Evolutionary conservation across 2,888 invertebrate genomes (phyloP).

Genomic region (Carterocephalus palaemon): DNA sequence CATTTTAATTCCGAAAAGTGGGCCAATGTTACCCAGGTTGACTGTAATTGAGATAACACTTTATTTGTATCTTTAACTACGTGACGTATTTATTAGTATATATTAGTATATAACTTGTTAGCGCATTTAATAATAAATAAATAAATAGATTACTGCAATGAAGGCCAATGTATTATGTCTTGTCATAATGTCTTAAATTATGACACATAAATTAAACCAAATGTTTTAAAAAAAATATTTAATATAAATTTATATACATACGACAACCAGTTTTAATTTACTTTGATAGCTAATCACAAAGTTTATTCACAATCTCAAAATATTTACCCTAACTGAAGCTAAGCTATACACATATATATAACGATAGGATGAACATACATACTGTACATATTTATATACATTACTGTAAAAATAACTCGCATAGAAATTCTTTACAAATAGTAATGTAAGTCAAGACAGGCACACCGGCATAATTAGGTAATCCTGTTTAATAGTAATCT

Average conservation of each 20-base stretch:
- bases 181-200: too few species aligned
- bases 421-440: conserved; percentile 37
- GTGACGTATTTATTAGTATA: too few species aligned
- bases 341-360: conserved; percentile 27
- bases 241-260: conserved; percentile 74
- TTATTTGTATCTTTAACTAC: too few species aligned
- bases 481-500: neutral
- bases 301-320: conserved; percentile 47
- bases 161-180: too few species aligned
- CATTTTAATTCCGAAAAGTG: too few species aligned
- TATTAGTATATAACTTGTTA: too few species aligned
- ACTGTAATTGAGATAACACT: too few species aligned
- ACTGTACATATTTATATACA: conserved; percentile 4
- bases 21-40: too few species aligned
- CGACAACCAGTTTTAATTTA: conserved; percentile 61
- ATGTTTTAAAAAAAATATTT: conserved; percentile 61
- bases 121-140: too few species aligned
- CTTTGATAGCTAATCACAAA: conserved; percentile 22
- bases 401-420: conserved; percentile 7
- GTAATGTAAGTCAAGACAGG: conserved; percentile 47
- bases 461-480: conserved; percentile 45
- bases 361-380: conserved; percentile 30
- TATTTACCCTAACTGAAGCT: conserved; percentile 30
- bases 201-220: conserved; percentile 37
- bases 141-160: too few species aligned